Evolutionary conservation across 37 sponge, comb jelly and placozoan genomes (phyloP).

Genomic region (Diacarnus erythraeanus): DNA sequence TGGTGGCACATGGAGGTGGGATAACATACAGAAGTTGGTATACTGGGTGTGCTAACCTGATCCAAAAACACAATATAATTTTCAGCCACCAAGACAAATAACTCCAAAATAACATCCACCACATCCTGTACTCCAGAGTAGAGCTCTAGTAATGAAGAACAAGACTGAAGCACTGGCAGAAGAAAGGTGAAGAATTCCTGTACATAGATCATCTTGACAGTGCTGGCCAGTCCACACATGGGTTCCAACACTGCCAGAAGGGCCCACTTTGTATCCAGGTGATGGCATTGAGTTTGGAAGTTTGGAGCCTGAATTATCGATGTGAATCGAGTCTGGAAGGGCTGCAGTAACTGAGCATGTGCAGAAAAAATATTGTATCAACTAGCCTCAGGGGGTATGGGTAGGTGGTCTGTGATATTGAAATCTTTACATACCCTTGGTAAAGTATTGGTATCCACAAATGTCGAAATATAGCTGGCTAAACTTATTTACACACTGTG

Average conservation of each 20-base stretch:
- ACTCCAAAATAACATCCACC: slow-evolving; percentile 35
- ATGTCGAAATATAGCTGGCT: no score
- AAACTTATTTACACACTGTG: no score
- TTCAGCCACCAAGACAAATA: slow-evolving; percentile 60
- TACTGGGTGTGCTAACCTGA: no score
- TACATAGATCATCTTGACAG: background rate
- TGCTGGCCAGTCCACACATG: slow-evolving; percentile 41
- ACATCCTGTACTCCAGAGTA: slow-evolving; percentile 33
- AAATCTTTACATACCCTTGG: no score
- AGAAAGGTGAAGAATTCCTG: slow-evolving; percentile 35
- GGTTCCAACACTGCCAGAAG: slow-evolving; percentile 52
- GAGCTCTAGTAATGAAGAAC: slow-evolving; percentile 36
- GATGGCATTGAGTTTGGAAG: slow-evolving; percentile 19
- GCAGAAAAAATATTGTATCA: no score
- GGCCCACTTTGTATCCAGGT: background rate
- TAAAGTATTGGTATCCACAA: no score
- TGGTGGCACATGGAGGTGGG: no score
- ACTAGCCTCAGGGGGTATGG: no score
- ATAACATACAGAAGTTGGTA: no score
- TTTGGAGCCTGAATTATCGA: slow-evolving; percentile 10
- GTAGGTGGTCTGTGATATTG: no score
- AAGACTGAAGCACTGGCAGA: slow-evolving; percentile 29
- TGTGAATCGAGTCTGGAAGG: slow-evolving; percentile 30
- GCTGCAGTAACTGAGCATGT: slow-evolving; percentile 31
- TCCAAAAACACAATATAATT: slow-evolving; percentile 36